These are phyloP conservation scores for Ibidorhyncha struthersii DNA, from an alignment of 2,113 vertebrate species.

Conservation along the genomic window DNA sequence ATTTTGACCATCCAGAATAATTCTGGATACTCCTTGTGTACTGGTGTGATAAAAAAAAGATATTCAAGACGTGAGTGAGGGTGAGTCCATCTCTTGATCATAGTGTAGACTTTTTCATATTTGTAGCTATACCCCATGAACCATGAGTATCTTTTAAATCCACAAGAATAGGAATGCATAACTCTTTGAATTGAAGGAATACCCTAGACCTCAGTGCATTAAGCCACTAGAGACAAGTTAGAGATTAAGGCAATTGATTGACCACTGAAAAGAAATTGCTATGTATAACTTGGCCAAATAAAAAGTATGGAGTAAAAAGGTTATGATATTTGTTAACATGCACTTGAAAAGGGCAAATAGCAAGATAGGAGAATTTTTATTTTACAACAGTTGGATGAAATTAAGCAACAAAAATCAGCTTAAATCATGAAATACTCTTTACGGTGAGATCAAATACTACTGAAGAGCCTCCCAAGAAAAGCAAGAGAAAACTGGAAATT, in stretches of 20 bases:
- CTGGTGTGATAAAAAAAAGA: neutral
- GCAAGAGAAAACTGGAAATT: neutral
- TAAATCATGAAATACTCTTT: neutral
- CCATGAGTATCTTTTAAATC: neutral
- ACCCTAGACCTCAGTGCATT: neutral
- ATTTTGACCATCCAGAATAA: neutral
- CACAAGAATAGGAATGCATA: neutral
- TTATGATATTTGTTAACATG: conserved; percentile 23
- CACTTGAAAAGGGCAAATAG: neutral
- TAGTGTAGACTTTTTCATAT: neutral
- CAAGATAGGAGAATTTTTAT: neutral
- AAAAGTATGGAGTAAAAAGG: neutral
- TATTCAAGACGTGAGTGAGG: neutral
- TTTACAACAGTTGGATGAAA: conserved; percentile 8
- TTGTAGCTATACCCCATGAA: neutral
- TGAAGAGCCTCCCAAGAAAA: neutral
- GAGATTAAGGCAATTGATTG: neutral
- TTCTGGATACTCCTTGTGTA: neutral
- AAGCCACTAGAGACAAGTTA: neutral
- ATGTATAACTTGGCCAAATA: neutral
- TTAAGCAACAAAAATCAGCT: neutral
- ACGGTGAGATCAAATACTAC: neutral
- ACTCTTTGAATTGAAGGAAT: neutral
- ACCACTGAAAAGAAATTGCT: neutral
- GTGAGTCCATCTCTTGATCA: neutral